phyloP scores from a whole-genome alignment of 2,888 invertebrate species.

The Chironomus riparius region DNA sequence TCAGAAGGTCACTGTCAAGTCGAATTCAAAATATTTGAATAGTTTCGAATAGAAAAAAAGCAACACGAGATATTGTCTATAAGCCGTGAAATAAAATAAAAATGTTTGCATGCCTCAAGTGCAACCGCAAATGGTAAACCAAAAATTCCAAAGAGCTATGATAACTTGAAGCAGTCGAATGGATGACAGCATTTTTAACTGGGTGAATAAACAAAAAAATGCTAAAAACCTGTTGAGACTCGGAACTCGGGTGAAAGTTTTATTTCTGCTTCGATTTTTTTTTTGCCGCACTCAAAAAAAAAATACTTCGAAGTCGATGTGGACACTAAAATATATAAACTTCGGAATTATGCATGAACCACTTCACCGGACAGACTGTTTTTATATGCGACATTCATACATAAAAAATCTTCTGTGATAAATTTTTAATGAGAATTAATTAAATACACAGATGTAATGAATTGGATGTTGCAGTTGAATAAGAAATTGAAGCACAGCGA shows the following conservation, averaged over 20 bases:
- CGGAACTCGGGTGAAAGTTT: slow-evolving; percentile 4
- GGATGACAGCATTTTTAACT: neutral
- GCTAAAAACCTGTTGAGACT: slow-evolving; percentile 14
- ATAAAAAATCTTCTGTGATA: too few relatives aligned
- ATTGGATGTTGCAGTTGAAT: too few relatives aligned
- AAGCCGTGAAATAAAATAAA: neutral
- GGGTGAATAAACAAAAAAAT: neutral
- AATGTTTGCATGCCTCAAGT: neutral
- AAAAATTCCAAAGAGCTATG: neutral
- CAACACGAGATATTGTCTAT: neutral
- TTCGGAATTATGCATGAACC: neutral
- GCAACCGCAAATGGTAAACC: neutral
- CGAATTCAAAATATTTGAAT: too few relatives aligned
- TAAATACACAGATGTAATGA: too few relatives aligned
- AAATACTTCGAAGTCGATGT: neutral
- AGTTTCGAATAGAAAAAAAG: neutral
- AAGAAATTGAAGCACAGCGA: too few relatives aligned
- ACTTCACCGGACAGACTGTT: neutral
- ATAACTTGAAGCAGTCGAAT: neutral
- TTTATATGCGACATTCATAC: neutral
- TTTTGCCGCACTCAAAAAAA: neutral
- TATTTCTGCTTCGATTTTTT: neutral
- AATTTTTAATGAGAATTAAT: too few relatives aligned
- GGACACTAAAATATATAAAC: too few relatives aligned
- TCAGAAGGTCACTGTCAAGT: slow-evolving; percentile 22